phyloP scores from a whole-genome alignment of 2,797 vertebrate species.

The Aphelocoma californica region DNA sequence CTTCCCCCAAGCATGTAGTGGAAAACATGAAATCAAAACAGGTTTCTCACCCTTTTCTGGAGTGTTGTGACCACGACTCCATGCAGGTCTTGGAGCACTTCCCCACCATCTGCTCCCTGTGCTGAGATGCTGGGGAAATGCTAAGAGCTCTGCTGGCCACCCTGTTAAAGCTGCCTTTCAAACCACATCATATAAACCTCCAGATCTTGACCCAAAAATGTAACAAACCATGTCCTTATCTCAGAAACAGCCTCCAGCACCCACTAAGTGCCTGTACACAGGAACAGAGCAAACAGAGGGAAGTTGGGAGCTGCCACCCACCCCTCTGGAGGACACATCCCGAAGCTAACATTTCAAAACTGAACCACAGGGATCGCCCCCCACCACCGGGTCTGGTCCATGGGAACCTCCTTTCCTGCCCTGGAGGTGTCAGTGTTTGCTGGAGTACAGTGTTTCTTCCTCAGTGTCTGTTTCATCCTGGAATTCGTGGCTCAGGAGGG shows the following conservation, averaged over 20 bases:
- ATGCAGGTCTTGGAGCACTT: constrained; percentile 14
- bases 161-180: background rate
- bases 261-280: constrained; percentile 18
- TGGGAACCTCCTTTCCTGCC: constrained; percentile 29
- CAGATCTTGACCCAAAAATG: constrained; percentile 7
- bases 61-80: background rate
- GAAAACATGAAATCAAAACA: constrained; percentile 5
- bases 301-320: constrained; percentile 54
- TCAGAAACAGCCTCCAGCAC: constrained; percentile 33
- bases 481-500: constrained; percentile 92
- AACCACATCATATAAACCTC: background rate
- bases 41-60: background rate
- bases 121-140: constrained; percentile 48
- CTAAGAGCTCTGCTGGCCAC: background rate
- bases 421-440: constrained; percentile 86
- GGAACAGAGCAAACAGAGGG: constrained; percentile 35
- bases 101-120: constrained; percentile 16
- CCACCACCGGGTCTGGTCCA: constrained; percentile 34
- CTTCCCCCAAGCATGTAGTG: background rate
- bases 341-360: constrained; percentile 55
- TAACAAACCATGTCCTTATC: background rate
- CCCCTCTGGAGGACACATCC: constrained; percentile 56
- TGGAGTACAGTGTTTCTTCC: constrained; percentile 95
- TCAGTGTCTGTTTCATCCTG: constrained; percentile 98
- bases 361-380: constrained; percentile 13